Conservation (phyloP, 2,888 invertebrate species). For the Aporophyla nigra region DNA sequence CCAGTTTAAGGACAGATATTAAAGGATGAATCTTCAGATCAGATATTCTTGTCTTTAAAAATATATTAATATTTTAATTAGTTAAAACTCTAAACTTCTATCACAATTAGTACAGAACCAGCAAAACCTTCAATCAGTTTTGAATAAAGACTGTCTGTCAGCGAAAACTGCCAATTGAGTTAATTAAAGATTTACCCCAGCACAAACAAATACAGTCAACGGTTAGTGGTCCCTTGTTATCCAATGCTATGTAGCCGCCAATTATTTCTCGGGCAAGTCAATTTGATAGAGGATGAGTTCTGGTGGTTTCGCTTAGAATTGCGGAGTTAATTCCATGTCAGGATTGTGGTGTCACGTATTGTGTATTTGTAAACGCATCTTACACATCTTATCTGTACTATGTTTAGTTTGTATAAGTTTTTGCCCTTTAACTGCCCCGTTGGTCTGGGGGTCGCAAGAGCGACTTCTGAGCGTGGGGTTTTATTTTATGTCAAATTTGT, state of each 20-base stretch:
- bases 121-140: background rate
- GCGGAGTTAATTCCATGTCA: too few relatives aligned
- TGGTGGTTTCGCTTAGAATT: background rate
- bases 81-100: background rate
- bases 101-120: background rate
- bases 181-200: conserved; percentile 47
- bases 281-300: background rate
- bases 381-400: too few relatives aligned
- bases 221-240: conserved; percentile 40
- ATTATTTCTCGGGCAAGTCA: conserved; percentile 41
- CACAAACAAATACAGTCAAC: conserved; percentile 29
- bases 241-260: conserved; percentile 30
- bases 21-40: too few relatives aligned
- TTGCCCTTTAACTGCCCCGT: too few relatives aligned
- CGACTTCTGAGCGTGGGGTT: too few relatives aligned
- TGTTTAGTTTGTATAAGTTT: too few relatives aligned
- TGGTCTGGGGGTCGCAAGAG: too few relatives aligned
- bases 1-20: too few relatives aligned
- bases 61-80: background rate
- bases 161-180: conserved; percentile 36
- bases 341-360: too few relatives aligned
- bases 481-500: too few relatives aligned
- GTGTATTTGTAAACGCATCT: too few relatives aligned
- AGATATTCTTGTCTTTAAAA: too few relatives aligned
- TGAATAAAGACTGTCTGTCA: conserved; percentile 1